Base-by-base conservation (phyloP, 35 echinoderm and acorn worm genomes). In the Holothuria glaberrima region DNA sequence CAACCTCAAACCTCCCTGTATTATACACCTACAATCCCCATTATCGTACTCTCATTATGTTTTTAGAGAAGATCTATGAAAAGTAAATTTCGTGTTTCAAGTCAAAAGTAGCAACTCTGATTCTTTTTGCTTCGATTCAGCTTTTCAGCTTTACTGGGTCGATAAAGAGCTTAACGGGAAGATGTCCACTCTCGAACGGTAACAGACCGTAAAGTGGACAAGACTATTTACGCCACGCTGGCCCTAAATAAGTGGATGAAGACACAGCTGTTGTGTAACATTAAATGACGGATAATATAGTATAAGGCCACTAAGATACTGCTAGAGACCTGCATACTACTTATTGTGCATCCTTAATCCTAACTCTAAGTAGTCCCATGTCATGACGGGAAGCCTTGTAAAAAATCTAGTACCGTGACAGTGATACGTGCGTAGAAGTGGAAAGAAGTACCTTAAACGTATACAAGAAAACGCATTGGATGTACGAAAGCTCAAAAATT, bases 91-190 rank as follows among this genome's bases (percentile, higher is more conserved):
- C 24, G 71, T 75, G 71, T 75, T 75, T 41, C 29, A 32, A 41
- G 71, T 75, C 71, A 75, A 41, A 75, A 75, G 17, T 75, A 34
- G 71, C 33, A 75, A 41, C 30, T 75, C 44, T 35, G 71, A 38
- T 38, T 75, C 50, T 54, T 14, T 54, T 54, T 54, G 50, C 50
- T 75, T 75, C 71, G 71, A 75, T 31, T 75, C 33, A 38, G 71
- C 71, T 75, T 75, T 75, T 38, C 71, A 75, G 31, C 71, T 38
- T 41, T 20, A 75, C 22, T 38, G 33, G 71, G 19, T 75, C 71
- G 71, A 75, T 75, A 75, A 31, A 75, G 33, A n/a, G 71, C 71
- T 75, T 75, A 75, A 75, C 71, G 71, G 71, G 21, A 41, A 75
- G 31, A 34, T 75, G 71, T 75, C 71, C 71, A 75, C 71, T 75